A percentile compares a stretch with the other conserved stretches of the same genome.
Conservation (phyloP, 2,113 vertebrate species). For the Oenanthe oenanthe region DNA sequence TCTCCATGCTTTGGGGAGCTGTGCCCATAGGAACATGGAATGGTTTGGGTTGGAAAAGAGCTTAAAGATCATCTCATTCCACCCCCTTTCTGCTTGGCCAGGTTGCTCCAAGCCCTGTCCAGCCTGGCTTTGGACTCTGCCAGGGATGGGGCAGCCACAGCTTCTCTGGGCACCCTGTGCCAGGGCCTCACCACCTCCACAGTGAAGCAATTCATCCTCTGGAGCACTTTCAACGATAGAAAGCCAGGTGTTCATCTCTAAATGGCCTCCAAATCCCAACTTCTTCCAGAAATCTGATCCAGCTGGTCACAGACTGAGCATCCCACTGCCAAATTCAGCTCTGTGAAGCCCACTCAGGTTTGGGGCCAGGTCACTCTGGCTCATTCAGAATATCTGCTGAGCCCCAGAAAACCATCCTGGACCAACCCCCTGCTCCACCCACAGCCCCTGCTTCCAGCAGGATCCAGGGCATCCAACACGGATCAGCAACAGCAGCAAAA, state of each 20-base stretch:
- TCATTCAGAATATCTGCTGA: not conserved
- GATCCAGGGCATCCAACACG: not conserved
- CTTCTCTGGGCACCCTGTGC: not conserved
- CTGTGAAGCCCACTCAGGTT: not conserved
- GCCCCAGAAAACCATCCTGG: not conserved
- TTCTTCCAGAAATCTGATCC: not conserved
- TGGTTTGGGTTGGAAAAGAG: not conserved
- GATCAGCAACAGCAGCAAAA: not conserved
- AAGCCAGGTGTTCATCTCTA: not conserved
- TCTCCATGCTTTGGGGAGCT: not conserved
- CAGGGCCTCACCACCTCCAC: not conserved
- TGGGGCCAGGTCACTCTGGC: not conserved
- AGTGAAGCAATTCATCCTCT: not conserved
- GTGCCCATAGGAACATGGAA: not conserved
- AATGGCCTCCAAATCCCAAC: not conserved
- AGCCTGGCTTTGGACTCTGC: not conserved
- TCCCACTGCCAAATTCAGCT: not conserved
- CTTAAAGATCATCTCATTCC: not conserved
- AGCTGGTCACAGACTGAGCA: rapidly evolving
- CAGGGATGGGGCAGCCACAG: not conserved
- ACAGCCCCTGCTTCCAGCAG: not conserved
- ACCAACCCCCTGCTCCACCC: rapidly evolving
- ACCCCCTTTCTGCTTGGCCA: rapidly evolving
- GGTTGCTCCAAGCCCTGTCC: not conserved
- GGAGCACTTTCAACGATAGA: not conserved